These are phyloP conservation scores for Drosophila neotestacea DNA, from an alignment of 2,888 invertebrate genomes.

Conservation along the genomic window DNA sequence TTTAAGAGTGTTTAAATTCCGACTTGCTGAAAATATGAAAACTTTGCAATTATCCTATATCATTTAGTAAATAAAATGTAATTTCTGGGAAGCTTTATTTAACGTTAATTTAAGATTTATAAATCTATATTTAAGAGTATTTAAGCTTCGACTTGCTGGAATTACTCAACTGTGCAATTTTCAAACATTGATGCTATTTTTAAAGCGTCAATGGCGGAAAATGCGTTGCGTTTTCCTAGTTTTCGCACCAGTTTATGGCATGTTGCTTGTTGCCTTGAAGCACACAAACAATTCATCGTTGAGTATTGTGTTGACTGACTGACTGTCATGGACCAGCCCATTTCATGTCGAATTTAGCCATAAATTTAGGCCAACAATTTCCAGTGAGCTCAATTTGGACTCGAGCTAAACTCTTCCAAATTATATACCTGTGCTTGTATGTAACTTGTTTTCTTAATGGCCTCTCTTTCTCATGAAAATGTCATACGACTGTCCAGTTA, in stretches of 20 bases:
- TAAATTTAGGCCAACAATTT: conserved; percentile 48
- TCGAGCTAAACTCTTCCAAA: conserved; percentile 31
- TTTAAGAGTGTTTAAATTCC: conserved; percentile 32
- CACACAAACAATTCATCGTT: background rate
- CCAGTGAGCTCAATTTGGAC: conserved; percentile 30
- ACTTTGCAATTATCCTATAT: conserved; percentile 20
- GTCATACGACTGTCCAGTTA: conserved; percentile 43
- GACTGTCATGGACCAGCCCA: conserved; percentile 43
- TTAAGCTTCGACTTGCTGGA: background rate
- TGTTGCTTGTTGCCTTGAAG: conserved; percentile 28
- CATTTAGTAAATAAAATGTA: too few relatives aligned
- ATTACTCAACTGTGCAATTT: conserved; percentile 12
- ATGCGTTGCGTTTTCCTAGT: conserved; percentile 51
- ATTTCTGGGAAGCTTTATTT: too few relatives aligned
- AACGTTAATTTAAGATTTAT: background rate
- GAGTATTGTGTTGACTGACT: conserved; percentile 11
- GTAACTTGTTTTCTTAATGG: conserved; percentile 61
- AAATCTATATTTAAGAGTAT: conserved; percentile 30
- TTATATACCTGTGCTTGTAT: conserved; percentile 28
- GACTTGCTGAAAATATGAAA: background rate
- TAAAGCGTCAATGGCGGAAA: conserved; percentile 44
- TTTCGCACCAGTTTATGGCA: conserved; percentile 52
- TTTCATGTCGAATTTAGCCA: conserved; percentile 38
- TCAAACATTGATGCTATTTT: conserved; percentile 25
- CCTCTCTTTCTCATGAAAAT: conserved; percentile 47